These are phyloP conservation scores for Acanthosepion esculentum DNA, from an alignment of 2,888 invertebrate genomes.

Conservation along the genomic window DNA sequence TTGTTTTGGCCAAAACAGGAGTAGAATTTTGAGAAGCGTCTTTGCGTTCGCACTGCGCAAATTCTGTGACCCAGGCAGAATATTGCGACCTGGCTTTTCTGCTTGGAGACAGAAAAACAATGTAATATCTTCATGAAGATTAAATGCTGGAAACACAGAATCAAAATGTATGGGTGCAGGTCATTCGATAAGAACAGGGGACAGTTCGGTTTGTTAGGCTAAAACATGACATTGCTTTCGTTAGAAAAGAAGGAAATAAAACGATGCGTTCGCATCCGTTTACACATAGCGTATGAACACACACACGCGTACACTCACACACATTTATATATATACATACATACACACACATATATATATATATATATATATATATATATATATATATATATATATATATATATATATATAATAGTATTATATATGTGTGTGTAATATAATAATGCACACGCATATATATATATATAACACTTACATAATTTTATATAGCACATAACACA, in stretches of 20 bases:
- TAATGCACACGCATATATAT: not conserved
- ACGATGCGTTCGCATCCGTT: no score
- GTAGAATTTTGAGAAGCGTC: not conserved
- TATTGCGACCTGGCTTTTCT: not conserved
- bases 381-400: not conserved
- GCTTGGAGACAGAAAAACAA: not conserved
- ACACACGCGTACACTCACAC: not conserved
- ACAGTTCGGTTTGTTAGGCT: no score
- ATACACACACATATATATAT: not conserved
- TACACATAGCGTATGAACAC: not conserved
- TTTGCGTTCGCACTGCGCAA: no score
- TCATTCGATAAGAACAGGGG: no score
- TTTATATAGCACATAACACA: not conserved
- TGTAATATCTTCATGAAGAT: not conserved
- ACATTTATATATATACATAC: no score
- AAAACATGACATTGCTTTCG: no score
- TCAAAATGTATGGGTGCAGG: no score
- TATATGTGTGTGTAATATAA: not conserved
- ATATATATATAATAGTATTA: not conserved
- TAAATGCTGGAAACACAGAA: not conserved
- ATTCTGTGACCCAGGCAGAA: not conserved
- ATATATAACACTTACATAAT: not conserved
- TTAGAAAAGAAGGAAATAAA: no score
- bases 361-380: not conserved
- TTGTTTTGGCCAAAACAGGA: not conserved